A percentile compares a stretch with the other conserved stretches of the same genome.
Conservation (phyloP, 2,888 invertebrate genomes). For the Pollenia labialis region DNA sequence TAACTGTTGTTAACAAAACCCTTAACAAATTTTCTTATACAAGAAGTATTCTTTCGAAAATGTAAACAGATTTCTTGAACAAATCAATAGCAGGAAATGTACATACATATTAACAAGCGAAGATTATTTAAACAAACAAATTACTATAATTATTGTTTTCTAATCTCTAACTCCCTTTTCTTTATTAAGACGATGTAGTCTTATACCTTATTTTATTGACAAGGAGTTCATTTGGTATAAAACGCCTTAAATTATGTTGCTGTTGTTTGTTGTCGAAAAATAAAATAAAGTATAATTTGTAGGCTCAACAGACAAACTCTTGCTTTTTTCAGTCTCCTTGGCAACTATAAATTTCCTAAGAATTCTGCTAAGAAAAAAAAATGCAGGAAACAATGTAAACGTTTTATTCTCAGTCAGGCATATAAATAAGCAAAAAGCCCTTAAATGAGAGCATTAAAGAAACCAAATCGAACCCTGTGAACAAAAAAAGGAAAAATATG, state of each 20-base stretch:
- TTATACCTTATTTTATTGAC: not conserved
- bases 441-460: not conserved
- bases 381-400: not conserved
- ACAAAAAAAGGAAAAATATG: not conserved
- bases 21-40: too few species aligned
- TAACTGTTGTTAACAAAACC: too few species aligned
- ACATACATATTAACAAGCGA: not conserved
- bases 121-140: slow-evolving; percentile 44
- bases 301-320: too few species aligned
- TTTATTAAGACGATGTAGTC: too few species aligned
- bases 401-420: not conserved
- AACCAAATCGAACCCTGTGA: not conserved
- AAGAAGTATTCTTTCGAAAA: too few species aligned
- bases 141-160: slow-evolving; percentile 59
- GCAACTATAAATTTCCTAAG: slow-evolving; percentile 40
- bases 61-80: too few species aligned
- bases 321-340: slow-evolving; percentile 12
- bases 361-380: not conserved
- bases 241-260: slow-evolving; percentile 41
- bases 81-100: too few species aligned
- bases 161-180: slow-evolving; percentile 18
- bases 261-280: slow-evolving; percentile 36
- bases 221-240: slow-evolving; percentile 9
- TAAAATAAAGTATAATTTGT: slow-evolving; percentile 12
- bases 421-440: not conserved